Evolutionary conservation across 2,113 vertebrate species (phyloP).

Genomic region (Salminus brasiliensis): DNA sequence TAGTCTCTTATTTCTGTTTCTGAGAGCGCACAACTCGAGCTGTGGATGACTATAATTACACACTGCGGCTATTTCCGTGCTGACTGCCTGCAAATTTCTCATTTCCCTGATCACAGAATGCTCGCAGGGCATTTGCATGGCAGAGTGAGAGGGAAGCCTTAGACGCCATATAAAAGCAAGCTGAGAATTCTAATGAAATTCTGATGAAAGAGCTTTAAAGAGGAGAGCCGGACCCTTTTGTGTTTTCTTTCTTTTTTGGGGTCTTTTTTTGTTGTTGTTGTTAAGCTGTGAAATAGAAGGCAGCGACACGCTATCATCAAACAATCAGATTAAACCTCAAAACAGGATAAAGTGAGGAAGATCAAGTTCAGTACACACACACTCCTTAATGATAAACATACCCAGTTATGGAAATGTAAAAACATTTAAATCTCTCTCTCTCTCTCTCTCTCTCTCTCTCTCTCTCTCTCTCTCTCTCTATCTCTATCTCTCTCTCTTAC

Average conservation of each 20-base stretch:
- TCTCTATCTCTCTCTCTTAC: too few relatives aligned
- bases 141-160: neutral
- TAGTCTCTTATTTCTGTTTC: constrained; percentile 16
- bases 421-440: too few relatives aligned
- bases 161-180: neutral
- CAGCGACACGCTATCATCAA: too few relatives aligned
- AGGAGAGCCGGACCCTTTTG: neutral
- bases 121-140: constrained; percentile 7
- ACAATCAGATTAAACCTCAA: too few relatives aligned
- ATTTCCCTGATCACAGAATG: constrained; percentile 6
- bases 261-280: neutral
- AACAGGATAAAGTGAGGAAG: too few relatives aligned
- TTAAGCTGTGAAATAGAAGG: neutral
- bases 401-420: too few relatives aligned
- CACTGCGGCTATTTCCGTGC: constrained; percentile 13
- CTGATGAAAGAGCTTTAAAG: neutral
- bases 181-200: neutral
- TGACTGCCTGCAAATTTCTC: constrained; percentile 25
- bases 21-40: neutral
- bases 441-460: too few relatives aligned
- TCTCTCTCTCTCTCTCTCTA: too few relatives aligned
- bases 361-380: too few relatives aligned
- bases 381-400: too few relatives aligned
- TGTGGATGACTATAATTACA: constrained; percentile 7
- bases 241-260: neutral